Evolutionary conservation across 2,113 vertebrate species (phyloP), one percentile per base, ranked within the genome.

Genomic region (Ranitomeya variabilis): DNA sequence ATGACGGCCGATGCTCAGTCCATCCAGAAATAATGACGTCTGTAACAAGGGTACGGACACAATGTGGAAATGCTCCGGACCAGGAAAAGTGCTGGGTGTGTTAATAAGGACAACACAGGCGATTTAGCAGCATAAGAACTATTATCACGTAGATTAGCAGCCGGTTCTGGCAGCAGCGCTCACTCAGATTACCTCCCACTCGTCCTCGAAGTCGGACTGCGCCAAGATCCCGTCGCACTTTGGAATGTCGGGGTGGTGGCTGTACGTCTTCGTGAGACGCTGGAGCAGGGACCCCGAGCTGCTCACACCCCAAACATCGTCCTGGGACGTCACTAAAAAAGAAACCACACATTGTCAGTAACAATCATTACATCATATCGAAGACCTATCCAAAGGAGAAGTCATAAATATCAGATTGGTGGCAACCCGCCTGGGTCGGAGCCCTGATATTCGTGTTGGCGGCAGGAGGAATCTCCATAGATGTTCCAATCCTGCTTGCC

Each of bases 101-200:
- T 89, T 89, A 84, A 83, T 55, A 84, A 89, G 57, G 81, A 84
- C 71, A 84, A 78, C 74, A 83, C 81, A 77, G 82, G 73, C 60
- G 85, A 81, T 79, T 71, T 88, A 88, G 87, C 87, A 88, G 87
- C 81, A 69, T 79, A 79, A 31, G n/a, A 57, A 79, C 45, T 55
- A 84, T 84, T 18, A 57, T 19, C 59, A 87, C 15, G 12, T 16
- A 57, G 10, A 77, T 59, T 45, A 78, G 77, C 62, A 69, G 73
- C 45, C 23, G 26, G 26, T 55, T 67, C 19, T 15, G 1, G 62
- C 67, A 4, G 51, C 83, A 52, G 73, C 45, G 0, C 71, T 10
- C 7, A 18, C 85, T 97, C 95, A 99, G 93, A 99, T 97, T 82
- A 99, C 97, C 91, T 99, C 98, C 98, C 98, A 99, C 90, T 97